Evolutionary conservation across 2,888 invertebrate genomes (phyloP).

Genomic region (Eupithecia subfuscata): DNA sequence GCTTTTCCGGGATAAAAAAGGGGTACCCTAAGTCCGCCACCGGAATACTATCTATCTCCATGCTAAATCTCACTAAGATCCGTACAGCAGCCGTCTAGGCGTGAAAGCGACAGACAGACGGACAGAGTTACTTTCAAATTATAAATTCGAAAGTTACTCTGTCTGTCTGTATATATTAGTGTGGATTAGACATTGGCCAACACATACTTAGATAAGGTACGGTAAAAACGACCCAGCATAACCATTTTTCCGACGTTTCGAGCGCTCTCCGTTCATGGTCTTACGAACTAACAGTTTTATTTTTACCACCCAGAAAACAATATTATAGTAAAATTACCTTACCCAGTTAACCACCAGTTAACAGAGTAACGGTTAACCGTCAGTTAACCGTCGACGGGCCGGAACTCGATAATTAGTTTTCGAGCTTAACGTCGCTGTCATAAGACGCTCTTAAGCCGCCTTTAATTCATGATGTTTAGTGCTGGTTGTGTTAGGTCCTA

Average conservation of each 20-base stretch:
- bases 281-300: not conserved
- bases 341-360: slow-evolving; percentile 12
- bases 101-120: too few relatives aligned
- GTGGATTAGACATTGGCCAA: not conserved
- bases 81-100: too few relatives aligned
- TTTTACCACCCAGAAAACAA: not conserved
- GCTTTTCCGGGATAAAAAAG: too few relatives aligned
- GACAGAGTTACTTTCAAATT: too few relatives aligned
- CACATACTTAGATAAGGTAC: not conserved
- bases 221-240: not conserved
- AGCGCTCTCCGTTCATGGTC: not conserved
- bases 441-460: slow-evolving; percentile 48
- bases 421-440: slow-evolving; percentile 50
- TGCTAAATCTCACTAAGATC: too few relatives aligned
- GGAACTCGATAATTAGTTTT: slow-evolving; percentile 62
- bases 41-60: too few relatives aligned
- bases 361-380: slow-evolving; percentile 54
- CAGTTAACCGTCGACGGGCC: slow-evolving; percentile 63
- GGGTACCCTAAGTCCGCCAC: too few relatives aligned
- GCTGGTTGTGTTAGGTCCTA: slow-evolving; percentile 17
- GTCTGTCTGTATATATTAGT: too few relatives aligned
- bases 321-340: not conserved
- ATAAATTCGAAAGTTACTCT: too few relatives aligned
- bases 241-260: too few relatives aligned
- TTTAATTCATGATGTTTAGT: slow-evolving; percentile 60